phyloP scores from a whole-genome alignment of 37 sponge, comb jelly and placozoan genomes.

The Petrosia ficiformis region DNA sequence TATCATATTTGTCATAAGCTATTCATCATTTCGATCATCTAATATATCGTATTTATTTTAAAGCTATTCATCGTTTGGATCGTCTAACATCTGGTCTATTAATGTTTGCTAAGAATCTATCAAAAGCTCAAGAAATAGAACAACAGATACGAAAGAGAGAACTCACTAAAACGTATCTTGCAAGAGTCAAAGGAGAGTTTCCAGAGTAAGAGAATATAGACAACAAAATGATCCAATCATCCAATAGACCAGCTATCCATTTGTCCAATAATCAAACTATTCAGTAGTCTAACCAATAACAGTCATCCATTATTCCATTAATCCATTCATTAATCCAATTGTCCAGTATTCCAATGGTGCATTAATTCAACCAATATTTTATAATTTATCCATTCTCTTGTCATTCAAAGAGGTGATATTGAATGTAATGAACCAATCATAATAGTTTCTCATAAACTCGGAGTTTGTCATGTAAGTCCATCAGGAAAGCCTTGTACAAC shows the following conservation, averaged over 20 bases:
- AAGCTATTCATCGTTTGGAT: slow-evolving; percentile 88
- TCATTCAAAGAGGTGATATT: slow-evolving; percentile 47
- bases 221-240: background rate
- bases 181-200: slow-evolving; percentile 87
- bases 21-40: slow-evolving; percentile 86
- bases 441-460: slow-evolving; percentile 80
- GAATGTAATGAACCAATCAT: slow-evolving; percentile 85
- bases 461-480: slow-evolving; percentile 76
- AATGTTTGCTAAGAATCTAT: slow-evolving; percentile 68
- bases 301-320: too few species aligned
- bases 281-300: too few species aligned
- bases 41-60: slow-evolving; percentile 70
- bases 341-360: too few species aligned
- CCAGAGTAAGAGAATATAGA: slow-evolving; percentile 44
- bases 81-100: slow-evolving; percentile 89
- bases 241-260: too few species aligned
- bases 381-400: background rate
- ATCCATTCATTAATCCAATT: too few species aligned
- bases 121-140: slow-evolving; percentile 65
- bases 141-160: slow-evolving; percentile 64
- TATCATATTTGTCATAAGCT: slow-evolving; percentile 33
- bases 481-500: slow-evolving; percentile 78
- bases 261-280: too few species aligned
- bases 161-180: slow-evolving; percentile 77
- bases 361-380: background rate